phyloP scores from a whole-genome alignment of 2,113 vertebrate species.

The Nothoprocta perdicaria region DNA sequence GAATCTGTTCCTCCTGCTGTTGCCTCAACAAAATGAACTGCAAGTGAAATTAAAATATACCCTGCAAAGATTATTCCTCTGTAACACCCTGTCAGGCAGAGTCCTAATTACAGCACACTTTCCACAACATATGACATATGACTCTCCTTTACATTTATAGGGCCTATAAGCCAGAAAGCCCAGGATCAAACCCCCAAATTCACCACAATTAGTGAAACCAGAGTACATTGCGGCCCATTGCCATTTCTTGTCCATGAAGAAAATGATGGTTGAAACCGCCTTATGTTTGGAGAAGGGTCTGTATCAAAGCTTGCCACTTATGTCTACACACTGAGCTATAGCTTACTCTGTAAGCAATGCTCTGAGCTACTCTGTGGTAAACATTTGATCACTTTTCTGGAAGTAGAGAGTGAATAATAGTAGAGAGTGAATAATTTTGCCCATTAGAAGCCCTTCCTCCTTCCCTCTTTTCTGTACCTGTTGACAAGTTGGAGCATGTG shows the following conservation, averaged over 20 bases:
- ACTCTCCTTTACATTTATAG: not conserved
- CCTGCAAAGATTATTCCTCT: not conserved
- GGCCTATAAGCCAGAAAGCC: not conserved
- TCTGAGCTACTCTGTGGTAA: no score
- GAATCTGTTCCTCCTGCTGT: accelerated
- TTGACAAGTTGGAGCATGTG: not conserved
- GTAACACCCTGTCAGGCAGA: not conserved
- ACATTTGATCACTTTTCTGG: not conserved
- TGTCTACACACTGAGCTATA: not conserved
- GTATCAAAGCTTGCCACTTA: not conserved
- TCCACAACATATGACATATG: not conserved
- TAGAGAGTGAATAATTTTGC: no score
- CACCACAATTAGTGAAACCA: not conserved
- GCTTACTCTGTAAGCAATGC: no score
- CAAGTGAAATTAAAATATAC: not conserved
- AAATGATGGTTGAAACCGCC: not conserved
- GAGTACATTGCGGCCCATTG: not conserved
- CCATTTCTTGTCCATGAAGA: not conserved
- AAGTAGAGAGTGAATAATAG: not conserved
- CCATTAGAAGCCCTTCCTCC: not conserved
- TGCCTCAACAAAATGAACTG: not conserved
- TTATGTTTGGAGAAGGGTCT: not conserved
- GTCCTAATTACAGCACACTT: not conserved
- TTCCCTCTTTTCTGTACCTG: not conserved
- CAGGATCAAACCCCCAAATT: not conserved